A percentile compares a stretch with the other conserved stretches of the same genome.
These are phyloP conservation scores for Anodontia alba DNA, from an alignment of 2,888 invertebrate genomes.

Conservation along the genomic window DNA sequence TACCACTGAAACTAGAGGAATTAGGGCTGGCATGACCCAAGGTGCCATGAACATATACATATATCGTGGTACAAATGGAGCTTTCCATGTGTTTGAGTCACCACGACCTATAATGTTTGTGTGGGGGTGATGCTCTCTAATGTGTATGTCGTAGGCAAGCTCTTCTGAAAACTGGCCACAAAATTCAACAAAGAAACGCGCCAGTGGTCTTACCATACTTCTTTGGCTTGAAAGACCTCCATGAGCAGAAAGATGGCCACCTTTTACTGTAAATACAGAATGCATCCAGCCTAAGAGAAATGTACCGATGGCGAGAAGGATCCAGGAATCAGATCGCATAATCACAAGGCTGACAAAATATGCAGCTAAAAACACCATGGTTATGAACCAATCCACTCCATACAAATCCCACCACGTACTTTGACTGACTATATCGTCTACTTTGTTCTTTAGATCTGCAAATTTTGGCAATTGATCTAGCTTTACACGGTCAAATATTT, in stretches of 20 bases:
- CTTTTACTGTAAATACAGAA: conserved; percentile 67
- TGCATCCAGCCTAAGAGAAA: conserved; percentile 76
- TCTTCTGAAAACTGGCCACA: conserved; percentile 78
- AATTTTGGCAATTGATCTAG: conserved; percentile 77
- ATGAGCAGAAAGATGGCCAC: conserved; percentile 79
- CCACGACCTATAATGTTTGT: conserved; percentile 83
- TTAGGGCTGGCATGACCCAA: conserved; percentile 73
- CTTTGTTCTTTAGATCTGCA: conserved; percentile 68
- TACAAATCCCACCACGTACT: conserved; percentile 80
- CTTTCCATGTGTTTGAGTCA: conserved; percentile 82
- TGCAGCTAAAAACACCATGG: conserved; percentile 50
- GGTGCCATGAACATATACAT: conserved; percentile 82
- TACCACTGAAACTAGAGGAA: conserved; percentile 72
- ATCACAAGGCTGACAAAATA: conserved; percentile 58
- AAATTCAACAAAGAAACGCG: conserved; percentile 74
- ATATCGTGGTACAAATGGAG: conserved; percentile 75
- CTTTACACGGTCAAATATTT: conserved; percentile 67
- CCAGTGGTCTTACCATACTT: conserved; percentile 61
- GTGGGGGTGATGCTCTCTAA: conserved; percentile 82
- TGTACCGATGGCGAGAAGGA: conserved; percentile 60
- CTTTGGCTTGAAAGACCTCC: conserved; percentile 67
- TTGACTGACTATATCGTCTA: conserved; percentile 64
- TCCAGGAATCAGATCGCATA: conserved; percentile 53
- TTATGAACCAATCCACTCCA: conserved; percentile 77
- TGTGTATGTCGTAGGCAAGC: conserved; percentile 77